A percentile compares a stretch with the other conserved stretches of the same genome.
Evolutionary conservation across 1,140 invertebrate genomes (phyloP).

Genomic region (Eubasilissa regina): DNA sequence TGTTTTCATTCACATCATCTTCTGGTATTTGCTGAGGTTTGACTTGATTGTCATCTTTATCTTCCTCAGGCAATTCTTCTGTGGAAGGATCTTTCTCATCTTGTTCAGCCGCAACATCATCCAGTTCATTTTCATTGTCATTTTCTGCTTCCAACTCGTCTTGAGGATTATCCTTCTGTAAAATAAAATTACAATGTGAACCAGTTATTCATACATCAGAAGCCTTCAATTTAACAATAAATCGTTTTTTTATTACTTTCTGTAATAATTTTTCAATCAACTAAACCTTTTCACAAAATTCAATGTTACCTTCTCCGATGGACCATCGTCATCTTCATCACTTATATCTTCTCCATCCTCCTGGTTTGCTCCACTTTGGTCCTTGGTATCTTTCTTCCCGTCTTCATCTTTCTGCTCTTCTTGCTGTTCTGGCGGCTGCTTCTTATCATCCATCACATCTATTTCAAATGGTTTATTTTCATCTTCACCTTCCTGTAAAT

Average conservation of each 20-base stretch:
- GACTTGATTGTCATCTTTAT: slow-evolving; percentile 62
- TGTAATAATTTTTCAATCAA: neutral
- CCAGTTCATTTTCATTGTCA: slow-evolving; percentile 55
- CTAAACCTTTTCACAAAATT: neutral
- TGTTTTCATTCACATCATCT: slow-evolving; percentile 63
- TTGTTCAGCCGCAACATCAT: slow-evolving; percentile 59
- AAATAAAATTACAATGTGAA: neutral
- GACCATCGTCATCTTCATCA: slow-evolving; percentile 64
- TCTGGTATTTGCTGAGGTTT: slow-evolving; percentile 63
- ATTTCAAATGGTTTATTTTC: slow-evolving; percentile 89
- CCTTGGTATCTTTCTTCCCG: slow-evolving; percentile 66
- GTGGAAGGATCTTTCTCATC: slow-evolving; percentile 61
- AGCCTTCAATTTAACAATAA: neutral
- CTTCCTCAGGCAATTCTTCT: slow-evolving; percentile 58
- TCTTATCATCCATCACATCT: slow-evolving; percentile 80
- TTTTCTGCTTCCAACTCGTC: slow-evolving; percentile 46
- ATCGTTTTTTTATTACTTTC: neutral
- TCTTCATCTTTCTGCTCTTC: slow-evolving; percentile 66
- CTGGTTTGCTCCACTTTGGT: slow-evolving; percentile 65
- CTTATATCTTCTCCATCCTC: slow-evolving; percentile 67
- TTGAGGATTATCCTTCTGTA: slow-evolving; percentile 35
- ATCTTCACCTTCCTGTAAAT: slow-evolving; percentile 72
- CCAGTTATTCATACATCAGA: neutral
- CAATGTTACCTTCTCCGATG: slow-evolving; percentile 33
- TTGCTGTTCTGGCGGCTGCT: slow-evolving; percentile 66